A percentile compares a stretch with the other conserved stretches of the same genome.
These are phyloP conservation scores for Zoanthus sansibaricus DNA, from an alignment of 92 coral and sea anemone genomes.

Conservation along the genomic window DNA sequence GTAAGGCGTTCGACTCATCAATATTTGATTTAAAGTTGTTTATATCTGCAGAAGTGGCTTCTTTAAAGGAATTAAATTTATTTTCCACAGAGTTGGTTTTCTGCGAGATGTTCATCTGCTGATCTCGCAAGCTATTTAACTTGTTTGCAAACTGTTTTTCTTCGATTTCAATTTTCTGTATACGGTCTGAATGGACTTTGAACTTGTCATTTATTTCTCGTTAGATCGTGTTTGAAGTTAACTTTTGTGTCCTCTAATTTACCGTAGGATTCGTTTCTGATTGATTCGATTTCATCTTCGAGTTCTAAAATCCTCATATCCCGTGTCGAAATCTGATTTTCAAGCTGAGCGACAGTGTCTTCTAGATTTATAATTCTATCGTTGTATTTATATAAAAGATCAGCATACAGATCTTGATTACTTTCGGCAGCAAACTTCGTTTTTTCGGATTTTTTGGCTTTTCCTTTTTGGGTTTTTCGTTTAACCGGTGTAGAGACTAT, in stretches of 20 bases:
- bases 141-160: neutral
- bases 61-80: neutral
- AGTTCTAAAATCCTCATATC: neutral
- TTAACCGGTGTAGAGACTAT: slow-evolving; percentile 1
- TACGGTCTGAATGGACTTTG: neutral
- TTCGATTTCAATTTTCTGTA: neutral
- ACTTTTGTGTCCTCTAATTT: neutral
- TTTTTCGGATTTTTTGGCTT: neutral
- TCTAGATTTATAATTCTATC: neutral
- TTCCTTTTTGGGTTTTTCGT: neutral
- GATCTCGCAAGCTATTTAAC: neutral
- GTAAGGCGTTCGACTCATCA: neutral
- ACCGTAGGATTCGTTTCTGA: neutral
- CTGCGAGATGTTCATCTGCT: neutral
- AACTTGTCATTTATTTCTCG: neutral
- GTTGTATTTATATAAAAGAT: neutral
- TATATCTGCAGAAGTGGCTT: neutral
- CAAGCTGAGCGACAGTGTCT: slow-evolving; percentile 2
- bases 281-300: neutral
- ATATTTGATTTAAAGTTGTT: neutral
- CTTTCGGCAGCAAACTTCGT: neutral
- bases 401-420: neutral
- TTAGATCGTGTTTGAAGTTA: neutral
- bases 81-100: neutral
- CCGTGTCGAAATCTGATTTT: neutral